phyloP scores from a whole-genome alignment of 2,888 invertebrate species.

The Acanthopleura granulata region DNA sequence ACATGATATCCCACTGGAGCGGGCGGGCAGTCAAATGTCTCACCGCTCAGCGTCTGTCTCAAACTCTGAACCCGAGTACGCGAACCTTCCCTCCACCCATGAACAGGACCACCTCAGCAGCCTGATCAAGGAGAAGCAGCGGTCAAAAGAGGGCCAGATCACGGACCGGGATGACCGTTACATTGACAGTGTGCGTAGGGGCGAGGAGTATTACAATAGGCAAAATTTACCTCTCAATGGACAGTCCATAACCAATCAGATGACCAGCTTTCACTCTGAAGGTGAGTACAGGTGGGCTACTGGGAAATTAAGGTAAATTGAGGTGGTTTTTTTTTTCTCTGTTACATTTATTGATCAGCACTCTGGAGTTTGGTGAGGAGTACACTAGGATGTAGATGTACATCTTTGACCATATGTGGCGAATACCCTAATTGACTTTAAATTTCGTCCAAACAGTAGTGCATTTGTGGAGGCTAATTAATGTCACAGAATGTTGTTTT shows the following conservation, averaged over 20 bases:
- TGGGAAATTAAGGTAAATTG: no score
- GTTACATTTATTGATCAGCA: no score
- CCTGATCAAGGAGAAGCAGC: not conserved
- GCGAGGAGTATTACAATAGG: not conserved
- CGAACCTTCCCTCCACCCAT: slow-evolving; percentile 53
- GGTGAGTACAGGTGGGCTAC: not conserved
- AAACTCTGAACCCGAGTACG: slow-evolving; percentile 64
- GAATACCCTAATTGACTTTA: no score
- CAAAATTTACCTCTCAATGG: slow-evolving; percentile 5
- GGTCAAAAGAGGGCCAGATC: not conserved
- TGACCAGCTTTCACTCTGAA: not conserved
- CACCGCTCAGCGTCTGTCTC: slow-evolving; percentile 13
- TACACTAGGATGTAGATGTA: no score
- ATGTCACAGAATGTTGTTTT: no score
- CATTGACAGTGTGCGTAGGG: not conserved
- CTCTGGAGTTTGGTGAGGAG: no score
- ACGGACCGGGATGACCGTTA: not conserved
- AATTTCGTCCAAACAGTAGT: no score
- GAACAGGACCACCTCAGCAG: slow-evolving; percentile 31
- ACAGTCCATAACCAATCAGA: slow-evolving; percentile 2
- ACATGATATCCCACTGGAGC: not conserved
- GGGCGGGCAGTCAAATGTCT: not conserved
- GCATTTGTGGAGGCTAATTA: no score
- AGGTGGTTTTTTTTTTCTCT: no score
- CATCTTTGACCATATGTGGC: no score